These are phyloP conservation scores for Bubo bubo DNA, from an alignment of 2,113 vertebrate species.

Conservation along the genomic window DNA sequence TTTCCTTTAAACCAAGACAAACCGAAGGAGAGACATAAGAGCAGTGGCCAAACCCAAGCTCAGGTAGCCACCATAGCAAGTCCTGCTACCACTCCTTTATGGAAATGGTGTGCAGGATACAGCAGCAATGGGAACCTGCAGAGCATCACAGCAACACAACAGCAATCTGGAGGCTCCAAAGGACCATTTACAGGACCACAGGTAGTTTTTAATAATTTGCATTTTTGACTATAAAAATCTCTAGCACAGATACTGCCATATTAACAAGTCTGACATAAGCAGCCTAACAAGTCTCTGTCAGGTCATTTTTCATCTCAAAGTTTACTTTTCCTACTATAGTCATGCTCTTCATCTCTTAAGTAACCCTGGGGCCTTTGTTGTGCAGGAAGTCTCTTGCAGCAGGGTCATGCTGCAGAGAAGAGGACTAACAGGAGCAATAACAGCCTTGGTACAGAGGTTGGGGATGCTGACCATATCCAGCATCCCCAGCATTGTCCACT, in stretches of 20 bases:
- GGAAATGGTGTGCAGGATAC: neutral
- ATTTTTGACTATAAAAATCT: neutral
- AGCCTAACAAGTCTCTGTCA: neutral
- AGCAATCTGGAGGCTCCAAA: neutral
- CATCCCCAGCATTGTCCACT: too few relatives aligned
- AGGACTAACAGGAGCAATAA: neutral
- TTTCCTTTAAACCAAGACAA: neutral
- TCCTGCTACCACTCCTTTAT: neutral
- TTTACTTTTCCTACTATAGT: neutral
- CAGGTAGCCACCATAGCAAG: neutral
- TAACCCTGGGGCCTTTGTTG: neutral
- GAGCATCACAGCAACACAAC: neutral
- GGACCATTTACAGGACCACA: neutral
- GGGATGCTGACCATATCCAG: neutral
- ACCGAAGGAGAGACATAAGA: rapidly evolving
- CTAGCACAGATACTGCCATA: neutral
- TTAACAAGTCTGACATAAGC: neutral
- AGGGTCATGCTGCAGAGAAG: neutral
- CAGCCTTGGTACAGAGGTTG: neutral
- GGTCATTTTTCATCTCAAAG: neutral
- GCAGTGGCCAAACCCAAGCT: neutral
- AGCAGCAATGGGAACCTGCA: neutral
- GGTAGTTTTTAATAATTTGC: neutral
- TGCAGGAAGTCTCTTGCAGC: neutral
- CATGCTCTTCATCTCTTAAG: rapidly evolving